Base-by-base conservation (phyloP, 2,113 vertebrate genomes). In the Phoenicopterus ruber region DNA sequence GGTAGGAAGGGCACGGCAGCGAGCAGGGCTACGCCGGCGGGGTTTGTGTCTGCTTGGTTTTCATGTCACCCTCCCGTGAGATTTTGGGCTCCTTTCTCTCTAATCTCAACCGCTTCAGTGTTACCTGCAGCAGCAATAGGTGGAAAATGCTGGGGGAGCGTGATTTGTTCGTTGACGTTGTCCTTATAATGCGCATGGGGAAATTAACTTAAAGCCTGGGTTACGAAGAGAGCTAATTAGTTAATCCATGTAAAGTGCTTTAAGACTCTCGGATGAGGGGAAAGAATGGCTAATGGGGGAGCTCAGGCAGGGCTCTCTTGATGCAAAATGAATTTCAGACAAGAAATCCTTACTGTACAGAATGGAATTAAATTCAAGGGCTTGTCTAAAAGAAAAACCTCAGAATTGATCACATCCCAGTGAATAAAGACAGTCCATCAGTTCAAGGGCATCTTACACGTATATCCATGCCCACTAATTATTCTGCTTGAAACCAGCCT, bases 231-330 rank as follows among this genome's bases (percentile, higher is more conserved):
- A 95, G 87, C 95, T 97, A 96, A 97, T 97, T 97, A 97, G 94
- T 95, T 97, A 97, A 97, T 96, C 96, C 95, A 83, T 96, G 93
- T 94, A 95, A 96, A 97, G 94, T 97, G 94, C 95, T 94, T 95
- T 95, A 97, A 97, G 95, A 40, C 89, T 94, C 96, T 92, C 36
- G 1, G 82, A 66, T 93, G 92, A 96, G 92, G 94, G 92, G 90
- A 29, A 84, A 88, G 92, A 96, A 94, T 86, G 88, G 86, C 92
- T 97, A 95, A 96, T 96, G 82, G 89, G 44, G 89, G 89, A 93
- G 94, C 93, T 96, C 97, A 96, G 94, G 58, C 91, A 76, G 84
- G 70, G 74, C 84, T 95, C n/a, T 90, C 81, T n/a, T 67, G 71
- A 93, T 86, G 89, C 89, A 97, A 97, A 97, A 86, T 89, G 96